Evolutionary conservation across 2,113 vertebrate genomes (phyloP).

Genomic region (Campylorhamphus procurvoides): DNA sequence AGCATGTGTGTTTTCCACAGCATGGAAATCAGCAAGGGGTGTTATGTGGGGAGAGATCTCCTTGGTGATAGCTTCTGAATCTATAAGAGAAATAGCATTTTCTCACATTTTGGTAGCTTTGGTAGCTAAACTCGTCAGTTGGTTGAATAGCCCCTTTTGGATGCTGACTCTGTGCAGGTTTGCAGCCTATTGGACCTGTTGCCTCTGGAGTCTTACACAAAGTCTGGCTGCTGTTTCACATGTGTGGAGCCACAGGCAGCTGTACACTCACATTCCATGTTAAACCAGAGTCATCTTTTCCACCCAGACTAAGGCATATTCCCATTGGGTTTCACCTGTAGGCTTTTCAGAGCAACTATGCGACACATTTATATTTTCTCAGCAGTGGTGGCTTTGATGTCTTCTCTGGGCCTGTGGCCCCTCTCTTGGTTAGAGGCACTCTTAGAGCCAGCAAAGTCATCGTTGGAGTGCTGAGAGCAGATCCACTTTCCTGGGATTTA

Average conservation of each 20-base stretch:
- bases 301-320: not conserved
- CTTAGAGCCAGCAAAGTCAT: not conserved
- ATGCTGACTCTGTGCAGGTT: not conserved
- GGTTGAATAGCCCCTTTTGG: not conserved
- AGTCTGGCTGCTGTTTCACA: not conserved
- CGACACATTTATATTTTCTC: not conserved
- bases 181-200: not conserved
- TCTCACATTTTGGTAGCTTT: not conserved
- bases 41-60: not conserved
- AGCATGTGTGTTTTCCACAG: fast-evolving
- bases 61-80: not conserved
- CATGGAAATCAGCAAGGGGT: not conserved
- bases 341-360: not conserved
- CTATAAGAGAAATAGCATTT: not conserved
- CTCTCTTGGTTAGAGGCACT: not conserved
- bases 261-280: not conserved
- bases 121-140: not conserved
- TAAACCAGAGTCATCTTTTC: not conserved
- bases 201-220: not conserved
- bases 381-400: not conserved
- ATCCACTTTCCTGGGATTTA: not conserved
- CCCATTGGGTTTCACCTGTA: not conserved
- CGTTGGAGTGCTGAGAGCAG: not conserved
- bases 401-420: not conserved
- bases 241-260: not conserved